Conservation (phyloP, 2,113 vertebrate species). For the Pygoscelis antarcticus region DNA sequence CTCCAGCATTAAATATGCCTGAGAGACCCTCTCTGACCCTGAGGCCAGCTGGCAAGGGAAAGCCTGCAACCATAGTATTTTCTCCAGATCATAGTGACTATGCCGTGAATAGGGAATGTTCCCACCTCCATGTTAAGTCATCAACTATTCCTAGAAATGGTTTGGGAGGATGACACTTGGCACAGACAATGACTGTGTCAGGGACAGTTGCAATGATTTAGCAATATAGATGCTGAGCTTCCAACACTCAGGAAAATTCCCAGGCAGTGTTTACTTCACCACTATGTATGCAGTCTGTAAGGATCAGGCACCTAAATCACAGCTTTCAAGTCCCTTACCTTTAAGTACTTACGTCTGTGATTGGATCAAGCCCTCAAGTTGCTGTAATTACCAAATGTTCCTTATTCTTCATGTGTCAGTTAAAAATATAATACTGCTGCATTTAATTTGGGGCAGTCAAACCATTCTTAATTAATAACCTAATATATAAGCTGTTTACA, state of each 20-base stretch:
- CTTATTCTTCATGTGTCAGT: neutral
- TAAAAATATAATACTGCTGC: neutral
- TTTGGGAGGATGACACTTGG: neutral
- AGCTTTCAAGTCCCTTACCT: neutral
- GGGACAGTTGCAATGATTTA: neutral
- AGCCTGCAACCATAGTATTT: neutral
- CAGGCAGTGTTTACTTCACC: neutral
- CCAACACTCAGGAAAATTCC: neutral
- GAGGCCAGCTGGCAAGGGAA: neutral
- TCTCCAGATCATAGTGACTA: neutral
- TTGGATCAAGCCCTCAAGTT: neutral
- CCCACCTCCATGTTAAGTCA: accelerated
- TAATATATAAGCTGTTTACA: neutral
- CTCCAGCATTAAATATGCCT: neutral
- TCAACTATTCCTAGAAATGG: neutral
- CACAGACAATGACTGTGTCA: neutral
- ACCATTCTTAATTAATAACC: neutral
- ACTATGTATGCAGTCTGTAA: neutral
- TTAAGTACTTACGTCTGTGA: neutral
- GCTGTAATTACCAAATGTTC: neutral
- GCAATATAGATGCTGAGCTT: neutral
- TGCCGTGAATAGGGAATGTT: neutral
- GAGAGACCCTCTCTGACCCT: neutral
- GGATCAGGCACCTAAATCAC: neutral
- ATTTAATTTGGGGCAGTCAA: neutral